A percentile compares a stretch with the other conserved stretches of the same genome.
Conservation (phyloP, 2,797 vertebrate species). For the Fratercula arctica region DNA sequence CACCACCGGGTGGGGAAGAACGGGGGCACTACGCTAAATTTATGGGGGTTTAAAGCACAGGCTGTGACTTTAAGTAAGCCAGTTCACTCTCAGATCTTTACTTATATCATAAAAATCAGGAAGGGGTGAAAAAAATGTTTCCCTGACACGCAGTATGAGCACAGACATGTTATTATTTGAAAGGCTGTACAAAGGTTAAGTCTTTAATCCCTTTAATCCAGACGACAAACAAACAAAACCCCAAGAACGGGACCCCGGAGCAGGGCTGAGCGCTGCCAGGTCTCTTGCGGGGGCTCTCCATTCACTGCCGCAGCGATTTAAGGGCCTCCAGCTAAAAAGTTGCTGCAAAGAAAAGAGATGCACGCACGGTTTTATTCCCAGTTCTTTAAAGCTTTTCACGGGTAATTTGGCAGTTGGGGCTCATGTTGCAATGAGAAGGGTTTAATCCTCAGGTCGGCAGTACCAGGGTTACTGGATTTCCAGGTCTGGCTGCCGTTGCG, state of each 20-base stretch:
- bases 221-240: constrained; percentile 57
- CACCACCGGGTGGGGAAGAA: fast-evolving
- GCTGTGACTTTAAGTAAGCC: background rate
- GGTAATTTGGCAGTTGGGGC: background rate
- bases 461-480: background rate
- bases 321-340: constrained; percentile 17
- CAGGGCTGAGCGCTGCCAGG: background rate
- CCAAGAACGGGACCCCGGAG: background rate
- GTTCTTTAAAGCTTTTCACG: background rate
- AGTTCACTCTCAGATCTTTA: background rate
- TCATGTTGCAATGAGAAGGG: background rate
- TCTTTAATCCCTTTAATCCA: constrained; percentile 64
- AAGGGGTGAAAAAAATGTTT: background rate
- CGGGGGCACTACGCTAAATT: background rate
- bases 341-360: background rate
- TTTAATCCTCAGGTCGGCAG: background rate
- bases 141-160: background rate
- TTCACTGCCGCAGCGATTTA: background rate
- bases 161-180: constrained; percentile 44
- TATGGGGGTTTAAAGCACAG: background rate
- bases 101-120: background rate
- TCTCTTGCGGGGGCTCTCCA: background rate
- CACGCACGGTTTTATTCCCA: background rate
- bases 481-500: background rate
- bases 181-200: constrained; percentile 67